phyloP scores from a whole-genome alignment of 1,140 invertebrate species.

The Bombus picipes region DNA sequence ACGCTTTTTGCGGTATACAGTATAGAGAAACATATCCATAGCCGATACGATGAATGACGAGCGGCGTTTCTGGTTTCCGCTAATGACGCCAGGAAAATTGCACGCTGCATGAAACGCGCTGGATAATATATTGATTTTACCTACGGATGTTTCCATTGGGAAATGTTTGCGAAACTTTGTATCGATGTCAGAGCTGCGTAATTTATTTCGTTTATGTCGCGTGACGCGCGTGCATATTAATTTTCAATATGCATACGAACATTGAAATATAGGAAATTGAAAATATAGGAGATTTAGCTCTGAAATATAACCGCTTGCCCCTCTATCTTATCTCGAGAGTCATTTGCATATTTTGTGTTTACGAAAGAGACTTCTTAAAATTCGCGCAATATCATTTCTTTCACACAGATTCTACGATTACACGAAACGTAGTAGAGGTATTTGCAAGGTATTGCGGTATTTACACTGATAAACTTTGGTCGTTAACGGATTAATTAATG shows the following conservation, averaged over 20 bases:
- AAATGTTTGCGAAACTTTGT: not conserved
- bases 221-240: not conserved
- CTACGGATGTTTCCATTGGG: not conserved
- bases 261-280: not conserved
- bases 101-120: not conserved
- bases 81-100: conserved; percentile 4
- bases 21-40: not conserved
- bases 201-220: not conserved
- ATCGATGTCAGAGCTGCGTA: not conserved
- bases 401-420: too few relatives aligned
- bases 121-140: conserved; percentile 6
- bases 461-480: too few relatives aligned
- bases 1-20: not conserved
- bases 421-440: too few relatives aligned
- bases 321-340: too few relatives aligned
- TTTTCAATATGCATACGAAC: not conserved
- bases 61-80: conserved; percentile 14
- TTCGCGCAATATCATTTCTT: too few relatives aligned
- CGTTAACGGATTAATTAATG: too few relatives aligned
- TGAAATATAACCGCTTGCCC: too few relatives aligned
- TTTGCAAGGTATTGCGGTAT: too few relatives aligned
- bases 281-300: not conserved
- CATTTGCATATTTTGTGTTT: too few relatives aligned
- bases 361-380: too few relatives aligned
- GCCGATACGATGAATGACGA: conserved; percentile 7